Conservation (phyloP, 2,888 invertebrate species). For the Hypselothyrea guttata region DNA sequence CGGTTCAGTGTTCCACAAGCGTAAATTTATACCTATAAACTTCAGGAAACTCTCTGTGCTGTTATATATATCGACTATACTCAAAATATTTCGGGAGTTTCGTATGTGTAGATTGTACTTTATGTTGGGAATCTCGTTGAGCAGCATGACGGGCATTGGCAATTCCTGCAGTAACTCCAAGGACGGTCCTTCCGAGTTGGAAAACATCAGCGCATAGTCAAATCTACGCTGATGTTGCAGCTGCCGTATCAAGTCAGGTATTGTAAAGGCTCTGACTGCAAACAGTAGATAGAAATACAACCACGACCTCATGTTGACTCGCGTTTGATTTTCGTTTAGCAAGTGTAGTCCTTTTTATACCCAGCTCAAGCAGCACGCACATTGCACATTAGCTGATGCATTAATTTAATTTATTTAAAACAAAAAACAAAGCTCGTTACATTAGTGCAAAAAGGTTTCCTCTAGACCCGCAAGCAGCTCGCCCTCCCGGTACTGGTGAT, state of each 20-base stretch:
- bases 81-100: slow-evolving; percentile 26
- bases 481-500: slow-evolving; percentile 6
- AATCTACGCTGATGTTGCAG: slow-evolving; percentile 43
- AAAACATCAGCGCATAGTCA: slow-evolving; percentile 49
- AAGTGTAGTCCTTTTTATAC: slow-evolving; percentile 8
- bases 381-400: slow-evolving; percentile 16
- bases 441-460: neutral
- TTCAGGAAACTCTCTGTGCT: slow-evolving; percentile 7
- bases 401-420: neutral
- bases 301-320: slow-evolving; percentile 26
- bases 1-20: slow-evolving; percentile 23
- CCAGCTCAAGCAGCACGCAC: slow-evolving; percentile 2
- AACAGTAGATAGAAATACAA: neutral
- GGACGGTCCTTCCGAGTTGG: slow-evolving; percentile 36
- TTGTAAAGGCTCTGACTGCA: neutral
- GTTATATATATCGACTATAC: slow-evolving; percentile 24
- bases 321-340: neutral
- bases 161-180: slow-evolving; percentile 16
- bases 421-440: neutral
- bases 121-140: neutral
- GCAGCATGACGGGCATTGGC: slow-evolving; percentile 26
- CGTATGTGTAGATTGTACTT: slow-evolving; percentile 2
- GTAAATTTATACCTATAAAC: slow-evolving; percentile 7
- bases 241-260: slow-evolving; percentile 49
- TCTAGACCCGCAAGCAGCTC: slow-evolving; percentile 14